Conservation (phyloP, 64 coral and sea anemone genomes). For the Pachyseris speciosa region DNA sequence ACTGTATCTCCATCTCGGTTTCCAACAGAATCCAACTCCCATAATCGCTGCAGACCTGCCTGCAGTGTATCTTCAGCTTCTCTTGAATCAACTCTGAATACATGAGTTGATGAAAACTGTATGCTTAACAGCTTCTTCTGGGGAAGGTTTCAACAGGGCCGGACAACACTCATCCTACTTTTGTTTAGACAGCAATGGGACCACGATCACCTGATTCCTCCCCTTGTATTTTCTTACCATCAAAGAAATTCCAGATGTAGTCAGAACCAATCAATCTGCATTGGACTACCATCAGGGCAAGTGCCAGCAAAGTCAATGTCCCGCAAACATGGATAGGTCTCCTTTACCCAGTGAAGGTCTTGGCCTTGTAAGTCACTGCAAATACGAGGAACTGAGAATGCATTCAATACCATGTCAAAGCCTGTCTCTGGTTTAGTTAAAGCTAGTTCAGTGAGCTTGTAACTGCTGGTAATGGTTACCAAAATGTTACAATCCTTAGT, state of each 20-base stretch:
- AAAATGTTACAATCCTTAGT: conserved; percentile 13
- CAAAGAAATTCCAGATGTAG: background rate
- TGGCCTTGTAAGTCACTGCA: conserved; percentile 2
- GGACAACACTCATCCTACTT: conserved; percentile 11
- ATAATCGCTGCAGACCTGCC: background rate
- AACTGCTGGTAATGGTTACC: background rate
- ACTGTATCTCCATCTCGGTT: conserved; percentile 9
- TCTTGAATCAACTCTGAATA: background rate
- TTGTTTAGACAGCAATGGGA: background rate
- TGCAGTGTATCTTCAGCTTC: background rate
- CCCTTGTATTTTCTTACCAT: background rate
- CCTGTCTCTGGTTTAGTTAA: background rate
- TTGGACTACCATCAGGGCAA: background rate
- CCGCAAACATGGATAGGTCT: background rate
- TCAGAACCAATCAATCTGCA: background rate
- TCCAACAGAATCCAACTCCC: conserved; percentile 29
- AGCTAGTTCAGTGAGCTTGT: background rate
- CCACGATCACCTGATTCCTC: background rate
- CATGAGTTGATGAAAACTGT: background rate
- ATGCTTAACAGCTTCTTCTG: background rate
- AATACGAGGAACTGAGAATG: conserved; percentile 6
- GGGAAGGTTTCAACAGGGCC: background rate
- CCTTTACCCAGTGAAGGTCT: background rate
- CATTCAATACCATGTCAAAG: background rate
- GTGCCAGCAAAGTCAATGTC: background rate